These are phyloP conservation scores for Athrips mouffetella DNA, from an alignment of 2,888 invertebrate species.

Conservation along the genomic window DNA sequence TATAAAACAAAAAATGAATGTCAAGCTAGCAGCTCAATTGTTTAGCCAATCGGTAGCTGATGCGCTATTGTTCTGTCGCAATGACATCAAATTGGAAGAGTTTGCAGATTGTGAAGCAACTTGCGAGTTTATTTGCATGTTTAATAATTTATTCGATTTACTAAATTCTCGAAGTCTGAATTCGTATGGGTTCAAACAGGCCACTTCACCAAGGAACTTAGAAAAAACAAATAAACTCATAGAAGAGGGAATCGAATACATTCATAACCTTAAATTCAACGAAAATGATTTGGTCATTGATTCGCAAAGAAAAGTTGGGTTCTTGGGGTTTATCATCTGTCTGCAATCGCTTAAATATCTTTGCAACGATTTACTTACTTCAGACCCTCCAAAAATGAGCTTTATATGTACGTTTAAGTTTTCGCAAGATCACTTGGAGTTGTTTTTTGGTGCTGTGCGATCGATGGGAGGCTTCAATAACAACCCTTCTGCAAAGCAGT, in stretches of 20 bases:
- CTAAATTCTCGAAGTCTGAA: slow-evolving; percentile 11
- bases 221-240: neutral
- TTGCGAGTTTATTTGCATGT: slow-evolving; percentile 11
- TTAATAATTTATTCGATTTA: slow-evolving; percentile 17
- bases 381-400: no score
- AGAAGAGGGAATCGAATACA: neutral
- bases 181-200: slow-evolving; percentile 12
- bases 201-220: slow-evolving; percentile 1
- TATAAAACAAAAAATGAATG: no score
- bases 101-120: slow-evolving; percentile 14
- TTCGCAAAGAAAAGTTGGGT: neutral
- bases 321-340: neutral
- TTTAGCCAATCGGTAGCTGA: slow-evolving; percentile 11
- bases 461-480: slow-evolving; percentile 17
- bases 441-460: slow-evolving; percentile 16
- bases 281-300: neutral
- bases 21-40: slow-evolving; percentile 7
- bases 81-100: slow-evolving; percentile 8
- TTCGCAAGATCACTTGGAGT: slow-evolving; percentile 16
- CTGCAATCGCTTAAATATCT: neutral
- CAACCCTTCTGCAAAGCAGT: slow-evolving; percentile 15
- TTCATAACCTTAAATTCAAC: neutral
- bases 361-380: neutral
- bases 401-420: slow-evolving; percentile 4
- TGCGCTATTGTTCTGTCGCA: slow-evolving; percentile 11